phyloP scores from a whole-genome alignment of 2,113 vertebrate genomes.

The Bubo bubo region DNA sequence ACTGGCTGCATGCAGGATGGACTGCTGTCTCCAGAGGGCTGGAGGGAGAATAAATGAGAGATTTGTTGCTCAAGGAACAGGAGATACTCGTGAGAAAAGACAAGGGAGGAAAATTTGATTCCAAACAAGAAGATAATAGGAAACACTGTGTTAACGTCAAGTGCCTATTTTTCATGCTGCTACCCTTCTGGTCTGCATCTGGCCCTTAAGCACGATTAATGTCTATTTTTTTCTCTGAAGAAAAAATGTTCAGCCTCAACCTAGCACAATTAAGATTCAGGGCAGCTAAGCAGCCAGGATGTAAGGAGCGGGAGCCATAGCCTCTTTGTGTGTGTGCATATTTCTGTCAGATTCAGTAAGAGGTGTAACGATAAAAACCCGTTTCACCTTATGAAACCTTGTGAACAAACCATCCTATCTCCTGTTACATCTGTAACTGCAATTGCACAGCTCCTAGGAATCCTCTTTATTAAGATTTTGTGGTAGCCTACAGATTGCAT shows the following conservation, averaged over 20 bases:
- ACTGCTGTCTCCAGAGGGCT: not conserved
- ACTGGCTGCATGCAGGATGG: not conserved
- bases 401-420: not conserved
- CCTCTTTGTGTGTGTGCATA: not conserved
- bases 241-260: not conserved
- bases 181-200: not conserved
- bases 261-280: not conserved
- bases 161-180: not conserved
- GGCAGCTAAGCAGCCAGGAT: not conserved
- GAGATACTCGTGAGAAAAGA: not conserved
- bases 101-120: not conserved
- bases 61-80: not conserved
- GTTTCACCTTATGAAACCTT: not conserved
- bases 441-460: not conserved
- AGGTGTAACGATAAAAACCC: not conserved
- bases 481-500: not conserved
- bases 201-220: not conserved
- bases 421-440: not conserved
- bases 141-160: not conserved
- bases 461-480: not conserved
- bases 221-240: not conserved
- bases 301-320: not conserved
- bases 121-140: not conserved
- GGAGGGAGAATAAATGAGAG: not conserved
- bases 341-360: not conserved